Percentiles rank a stretch among this genome's conserved stretches.
Evolutionary conservation across 2,888 invertebrate genomes (phyloP).

Genomic region (Clostera curtula): DNA sequence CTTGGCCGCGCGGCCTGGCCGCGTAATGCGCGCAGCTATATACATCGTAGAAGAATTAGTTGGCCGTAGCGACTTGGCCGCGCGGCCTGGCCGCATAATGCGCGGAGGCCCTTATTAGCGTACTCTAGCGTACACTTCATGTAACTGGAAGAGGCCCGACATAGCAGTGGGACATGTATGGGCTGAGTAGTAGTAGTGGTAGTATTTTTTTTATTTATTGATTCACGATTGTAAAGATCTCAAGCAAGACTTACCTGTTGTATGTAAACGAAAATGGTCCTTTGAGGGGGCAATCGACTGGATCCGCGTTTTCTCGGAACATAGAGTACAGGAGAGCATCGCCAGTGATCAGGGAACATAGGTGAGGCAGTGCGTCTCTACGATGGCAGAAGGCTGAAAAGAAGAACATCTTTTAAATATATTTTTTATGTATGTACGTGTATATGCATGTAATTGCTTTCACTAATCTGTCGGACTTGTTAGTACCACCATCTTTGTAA

Average conservation of each 20-base stretch:
- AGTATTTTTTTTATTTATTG: background rate
- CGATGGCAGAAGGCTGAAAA: conserved; percentile 84
- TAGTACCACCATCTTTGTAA: too few species aligned
- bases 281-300: conserved; percentile 89
- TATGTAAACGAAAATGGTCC: conserved; percentile 96
- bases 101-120: too few species aligned
- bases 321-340: conserved; percentile 92
- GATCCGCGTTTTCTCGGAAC: conserved; percentile 90
- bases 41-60: too few species aligned
- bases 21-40: too few species aligned
- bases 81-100: too few species aligned
- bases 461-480: too few species aligned
- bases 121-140: too few species aligned
- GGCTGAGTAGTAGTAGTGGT: background rate
- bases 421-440: too few species aligned
- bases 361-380: conserved; percentile 83
- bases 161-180: background rate
- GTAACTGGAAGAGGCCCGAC: too few species aligned
- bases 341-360: conserved; percentile 91
- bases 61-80: too few species aligned
- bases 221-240: background rate
- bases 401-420: background rate
- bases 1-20: too few species aligned
- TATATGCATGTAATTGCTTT: too few species aligned
- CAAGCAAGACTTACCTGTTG: conserved; percentile 71